A percentile compares a stretch with the other conserved stretches of the same genome.
phyloP scores from a whole-genome alignment of 1,140 invertebrate species.

The Pseudomyrmex gracilis region DNA sequence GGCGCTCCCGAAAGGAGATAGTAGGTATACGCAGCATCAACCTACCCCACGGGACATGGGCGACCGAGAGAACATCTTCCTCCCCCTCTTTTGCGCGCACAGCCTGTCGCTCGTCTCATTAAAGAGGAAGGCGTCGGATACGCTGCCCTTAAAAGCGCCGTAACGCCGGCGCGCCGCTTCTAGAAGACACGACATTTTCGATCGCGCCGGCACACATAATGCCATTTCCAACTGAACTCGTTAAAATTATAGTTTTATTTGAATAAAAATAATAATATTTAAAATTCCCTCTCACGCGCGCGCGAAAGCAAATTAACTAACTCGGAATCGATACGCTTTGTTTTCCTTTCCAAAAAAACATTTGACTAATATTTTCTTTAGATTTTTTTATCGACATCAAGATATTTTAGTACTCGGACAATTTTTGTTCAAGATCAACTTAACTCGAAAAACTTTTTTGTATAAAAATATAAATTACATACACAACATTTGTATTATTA shows the following conservation, averaged over 20 bases:
- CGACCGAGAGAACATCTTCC: slow-evolving; percentile 71
- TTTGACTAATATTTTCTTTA: too few relatives aligned
- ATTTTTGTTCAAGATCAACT: background rate
- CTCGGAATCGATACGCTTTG: background rate
- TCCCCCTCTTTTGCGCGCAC: slow-evolving; percentile 47
- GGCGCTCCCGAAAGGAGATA: slow-evolving; percentile 75
- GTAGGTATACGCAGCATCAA: slow-evolving; percentile 73
- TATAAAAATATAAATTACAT: background rate
- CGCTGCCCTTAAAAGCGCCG: slow-evolving; percentile 54
- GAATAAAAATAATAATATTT: background rate
- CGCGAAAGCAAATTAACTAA: background rate
- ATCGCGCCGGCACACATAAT: slow-evolving; percentile 12
- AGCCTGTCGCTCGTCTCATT: slow-evolving; percentile 68
- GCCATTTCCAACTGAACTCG: background rate
- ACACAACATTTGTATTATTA: background rate
- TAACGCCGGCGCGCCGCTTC: slow-evolving; percentile 16
- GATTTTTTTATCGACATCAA: background rate
- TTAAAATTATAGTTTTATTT: background rate
- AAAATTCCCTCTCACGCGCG: background rate
- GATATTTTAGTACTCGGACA: background rate
- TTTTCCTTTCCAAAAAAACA: background rate
- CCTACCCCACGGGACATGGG: slow-evolving; percentile 80
- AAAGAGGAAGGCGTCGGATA: slow-evolving; percentile 73
- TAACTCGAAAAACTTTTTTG: slow-evolving; percentile 3
- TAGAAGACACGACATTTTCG: slow-evolving; percentile 39